Percentiles rank a stretch among this genome's conserved stretches.
Conservation (phyloP, 2,797 vertebrate species). For the Acanthurus lineatus region DNA sequence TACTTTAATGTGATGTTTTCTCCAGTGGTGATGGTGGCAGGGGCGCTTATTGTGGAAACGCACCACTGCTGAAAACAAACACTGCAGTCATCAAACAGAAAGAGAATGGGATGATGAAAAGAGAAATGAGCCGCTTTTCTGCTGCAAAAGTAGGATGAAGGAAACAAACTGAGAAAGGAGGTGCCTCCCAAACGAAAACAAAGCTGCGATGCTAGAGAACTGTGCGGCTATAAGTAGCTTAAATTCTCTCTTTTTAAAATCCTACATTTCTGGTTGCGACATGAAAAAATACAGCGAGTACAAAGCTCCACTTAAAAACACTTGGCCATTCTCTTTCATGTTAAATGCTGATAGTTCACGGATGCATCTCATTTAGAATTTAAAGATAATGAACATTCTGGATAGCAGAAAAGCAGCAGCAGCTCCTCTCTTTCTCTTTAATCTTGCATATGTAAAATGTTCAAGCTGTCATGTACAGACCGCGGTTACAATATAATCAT, state of each 20-base stretch:
- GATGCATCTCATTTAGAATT: constrained; percentile 6
- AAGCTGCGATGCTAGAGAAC: constrained; percentile 29
- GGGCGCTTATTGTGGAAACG: constrained; percentile 41
- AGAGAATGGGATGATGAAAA: constrained; percentile 54
- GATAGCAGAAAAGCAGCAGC: neutral
- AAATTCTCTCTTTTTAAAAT: constrained; percentile 11
- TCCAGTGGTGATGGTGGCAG: constrained; percentile 24
- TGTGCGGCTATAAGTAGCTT: constrained; percentile 30
- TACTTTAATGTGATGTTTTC: constrained; percentile 60
- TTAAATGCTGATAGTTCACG: constrained; percentile 4
- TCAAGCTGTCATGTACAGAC: neutral
- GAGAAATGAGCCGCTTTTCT: constrained; percentile 36
- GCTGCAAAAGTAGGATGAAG: constrained; percentile 42
- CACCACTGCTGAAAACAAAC: constrained; percentile 51
- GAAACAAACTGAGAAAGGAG: constrained; percentile 41
- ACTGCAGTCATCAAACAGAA: constrained; percentile 54
- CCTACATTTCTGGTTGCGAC: constrained; percentile 3
- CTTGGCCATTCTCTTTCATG: constrained; percentile 12
- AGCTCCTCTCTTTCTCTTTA: neutral
- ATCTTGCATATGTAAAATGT: neutral
- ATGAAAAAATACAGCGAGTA: constrained; percentile 7
- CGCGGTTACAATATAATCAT: constrained; percentile 25
- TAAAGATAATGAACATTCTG: constrained; percentile 24
- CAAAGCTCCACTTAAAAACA: constrained; percentile 23
- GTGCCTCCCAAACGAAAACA: constrained; percentile 54